phyloP scores from a whole-genome alignment of 2,113 vertebrate species.

The Platysteira castanea region DNA sequence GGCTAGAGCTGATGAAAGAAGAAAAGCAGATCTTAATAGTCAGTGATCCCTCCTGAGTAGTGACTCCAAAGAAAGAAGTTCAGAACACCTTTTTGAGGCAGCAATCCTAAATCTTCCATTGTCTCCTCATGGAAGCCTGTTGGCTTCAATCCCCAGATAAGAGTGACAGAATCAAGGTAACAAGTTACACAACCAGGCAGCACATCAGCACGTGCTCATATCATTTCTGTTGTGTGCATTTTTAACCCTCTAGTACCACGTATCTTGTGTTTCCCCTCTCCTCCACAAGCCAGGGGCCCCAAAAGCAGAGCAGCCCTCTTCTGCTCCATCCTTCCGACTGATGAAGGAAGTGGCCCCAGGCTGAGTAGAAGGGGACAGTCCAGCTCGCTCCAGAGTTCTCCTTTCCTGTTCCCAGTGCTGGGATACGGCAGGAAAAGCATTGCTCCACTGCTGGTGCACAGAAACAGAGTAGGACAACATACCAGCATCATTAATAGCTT shows the following conservation, averaged over 20 bases:
- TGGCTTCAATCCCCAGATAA: not conserved
- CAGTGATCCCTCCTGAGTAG: not conserved
- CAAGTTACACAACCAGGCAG: not conserved
- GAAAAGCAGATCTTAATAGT: not conserved
- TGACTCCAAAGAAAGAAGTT: not conserved
- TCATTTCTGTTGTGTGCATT: not conserved
- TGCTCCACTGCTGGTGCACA: not conserved
- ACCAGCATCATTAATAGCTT: not conserved
- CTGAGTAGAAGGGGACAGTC: not conserved
- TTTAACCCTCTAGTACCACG: not conserved
- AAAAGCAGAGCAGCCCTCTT: not conserved
- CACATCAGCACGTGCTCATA: not conserved
- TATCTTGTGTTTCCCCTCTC: accelerated
- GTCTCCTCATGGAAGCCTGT: not conserved
- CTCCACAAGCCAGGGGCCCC: not conserved
- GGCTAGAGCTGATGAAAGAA: not conserved
- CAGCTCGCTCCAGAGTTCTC: not conserved
- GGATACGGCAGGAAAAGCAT: not conserved
- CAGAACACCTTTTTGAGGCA: not conserved
- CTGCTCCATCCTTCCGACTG: not conserved
- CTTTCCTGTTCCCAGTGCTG: not conserved
- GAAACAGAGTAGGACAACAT: not conserved
- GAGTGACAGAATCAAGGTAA: not conserved
- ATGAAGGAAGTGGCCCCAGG: not conserved
- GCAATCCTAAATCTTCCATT: not conserved